A percentile compares a stretch with the other conserved stretches of the same genome.
These are phyloP conservation scores for Drosophila pseudoobscura DNA, from an alignment of 1,140 invertebrate genomes.

Conservation along the genomic window DNA sequence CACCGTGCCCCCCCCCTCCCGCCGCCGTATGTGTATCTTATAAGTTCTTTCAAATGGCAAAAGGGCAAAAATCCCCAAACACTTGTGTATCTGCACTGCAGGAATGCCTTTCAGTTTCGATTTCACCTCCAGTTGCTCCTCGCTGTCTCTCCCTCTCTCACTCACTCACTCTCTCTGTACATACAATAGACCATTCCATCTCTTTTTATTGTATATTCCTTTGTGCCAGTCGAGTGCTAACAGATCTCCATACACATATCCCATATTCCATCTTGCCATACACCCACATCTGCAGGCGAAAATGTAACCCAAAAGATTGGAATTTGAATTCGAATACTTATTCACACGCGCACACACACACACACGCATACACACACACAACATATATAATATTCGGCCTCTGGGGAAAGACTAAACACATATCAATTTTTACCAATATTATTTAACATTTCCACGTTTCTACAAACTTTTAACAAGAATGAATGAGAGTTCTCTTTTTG, in stretches of 20 bases:
- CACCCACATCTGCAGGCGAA: neutral
- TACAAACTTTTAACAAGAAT: constrained; percentile 35
- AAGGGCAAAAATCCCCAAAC: neutral
- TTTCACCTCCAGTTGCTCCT: neutral
- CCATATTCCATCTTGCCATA: neutral
- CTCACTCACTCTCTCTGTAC: constrained; percentile 4
- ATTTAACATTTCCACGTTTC: constrained; percentile 7
- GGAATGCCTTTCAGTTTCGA: constrained; percentile 25
- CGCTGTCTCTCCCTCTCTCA: neutral
- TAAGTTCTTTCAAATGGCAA: constrained; percentile 37
- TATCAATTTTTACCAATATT: constrained; percentile 39
- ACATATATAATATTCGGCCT: constrained; percentile 56
- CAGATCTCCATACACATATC: constrained; percentile 1
- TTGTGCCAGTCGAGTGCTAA: constrained; percentile 10
- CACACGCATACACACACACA: constrained; percentile 1
- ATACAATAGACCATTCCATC: neutral
- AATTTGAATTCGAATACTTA: no score
- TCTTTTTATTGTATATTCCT: constrained; percentile 5
- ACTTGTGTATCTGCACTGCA: constrained; percentile 12
- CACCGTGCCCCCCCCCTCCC: constrained; percentile 6
- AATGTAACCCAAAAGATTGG: neutral
- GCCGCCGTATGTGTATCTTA: constrained; percentile 31
- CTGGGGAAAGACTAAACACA: constrained; percentile 83
- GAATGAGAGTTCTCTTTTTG: constrained; percentile 19
- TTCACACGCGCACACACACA: neutral